These are phyloP conservation scores for Cinclus mexicanus DNA, from an alignment of 2,113 vertebrate species.

Conservation along the genomic window DNA sequence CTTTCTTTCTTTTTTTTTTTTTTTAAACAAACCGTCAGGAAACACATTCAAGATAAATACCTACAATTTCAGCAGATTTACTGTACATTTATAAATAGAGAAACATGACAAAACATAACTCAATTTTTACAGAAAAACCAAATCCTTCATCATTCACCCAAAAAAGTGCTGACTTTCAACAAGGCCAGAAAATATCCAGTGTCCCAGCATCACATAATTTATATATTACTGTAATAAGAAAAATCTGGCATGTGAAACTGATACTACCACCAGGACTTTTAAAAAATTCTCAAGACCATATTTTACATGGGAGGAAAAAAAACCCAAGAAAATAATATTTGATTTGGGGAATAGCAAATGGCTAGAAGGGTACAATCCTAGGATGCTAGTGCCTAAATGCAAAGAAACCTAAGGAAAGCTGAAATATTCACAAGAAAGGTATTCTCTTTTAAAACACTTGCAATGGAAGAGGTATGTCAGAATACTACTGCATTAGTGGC, in stretches of 20 bases:
- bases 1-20: not conserved
- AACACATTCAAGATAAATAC: slow-evolving; percentile 62
- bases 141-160: slow-evolving; percentile 50
- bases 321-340: not conserved
- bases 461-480: slow-evolving; percentile 71
- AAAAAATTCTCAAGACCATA: not conserved
- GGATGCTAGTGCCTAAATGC: slow-evolving; percentile 22
- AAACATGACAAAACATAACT: slow-evolving; percentile 46
- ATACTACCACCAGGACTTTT: slow-evolving; percentile 8
- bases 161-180: slow-evolving; percentile 59
- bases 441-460: slow-evolving; percentile 41
- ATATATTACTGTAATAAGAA: slow-evolving; percentile 14
- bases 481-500: slow-evolving; percentile 75
- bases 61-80: slow-evolving; percentile 60
- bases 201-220: slow-evolving; percentile 45
- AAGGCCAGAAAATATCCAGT: slow-evolving; percentile 64
- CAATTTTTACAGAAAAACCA: slow-evolving; percentile 44
- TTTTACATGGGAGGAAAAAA: not conserved
- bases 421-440: slow-evolving; percentile 10
- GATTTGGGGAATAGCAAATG: slow-evolving; percentile 16
- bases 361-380: not conserved
- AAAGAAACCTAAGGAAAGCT: slow-evolving; percentile 51
- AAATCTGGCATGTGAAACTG: slow-evolving; percentile 3
- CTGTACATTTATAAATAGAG: slow-evolving; percentile 65
- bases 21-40: slow-evolving; percentile 60